These are phyloP conservation scores for Cyaniris semiargus DNA, from an alignment of 2,888 invertebrate species.

Conservation along the genomic window DNA sequence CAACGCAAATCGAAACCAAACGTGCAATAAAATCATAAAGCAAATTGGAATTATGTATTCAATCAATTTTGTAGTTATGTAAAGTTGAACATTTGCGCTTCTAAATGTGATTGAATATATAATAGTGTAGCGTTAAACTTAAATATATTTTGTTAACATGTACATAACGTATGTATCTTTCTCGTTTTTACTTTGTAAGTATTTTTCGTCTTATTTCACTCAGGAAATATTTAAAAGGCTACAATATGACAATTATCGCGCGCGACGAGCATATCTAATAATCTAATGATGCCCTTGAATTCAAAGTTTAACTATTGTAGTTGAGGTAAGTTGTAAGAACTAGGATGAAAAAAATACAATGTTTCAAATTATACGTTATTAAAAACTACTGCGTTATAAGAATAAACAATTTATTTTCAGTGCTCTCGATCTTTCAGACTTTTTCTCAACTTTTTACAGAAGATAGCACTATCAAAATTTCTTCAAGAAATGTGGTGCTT, in stretches of 20 bases:
- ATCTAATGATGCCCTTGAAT: neutral
- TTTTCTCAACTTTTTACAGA: neutral
- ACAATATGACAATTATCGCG: neutral
- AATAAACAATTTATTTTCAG: neutral
- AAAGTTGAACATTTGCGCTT: neutral
- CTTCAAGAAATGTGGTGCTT: neutral
- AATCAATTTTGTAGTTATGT: conserved; percentile 8
- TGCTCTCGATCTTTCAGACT: neutral
- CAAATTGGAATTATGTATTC: conserved; percentile 8
- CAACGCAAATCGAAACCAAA: neutral
- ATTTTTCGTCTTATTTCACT: neutral
- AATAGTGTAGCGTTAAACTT: neutral
- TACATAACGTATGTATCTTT: neutral
- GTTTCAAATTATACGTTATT: neutral
- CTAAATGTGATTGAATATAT: neutral
- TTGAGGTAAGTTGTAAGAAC: no score
- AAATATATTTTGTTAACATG: neutral
- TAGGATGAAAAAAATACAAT: neutral
- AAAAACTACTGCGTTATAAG: neutral
- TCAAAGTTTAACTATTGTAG: neutral
- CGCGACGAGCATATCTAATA: neutral
- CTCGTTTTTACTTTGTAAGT: conserved; percentile 10
- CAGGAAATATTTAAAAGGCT: neutral
- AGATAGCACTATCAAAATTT: neutral
- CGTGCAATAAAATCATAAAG: conserved; percentile 11